Conservation (phyloP, 2,113 vertebrate species). For the Hirundichthys speculiger region DNA sequence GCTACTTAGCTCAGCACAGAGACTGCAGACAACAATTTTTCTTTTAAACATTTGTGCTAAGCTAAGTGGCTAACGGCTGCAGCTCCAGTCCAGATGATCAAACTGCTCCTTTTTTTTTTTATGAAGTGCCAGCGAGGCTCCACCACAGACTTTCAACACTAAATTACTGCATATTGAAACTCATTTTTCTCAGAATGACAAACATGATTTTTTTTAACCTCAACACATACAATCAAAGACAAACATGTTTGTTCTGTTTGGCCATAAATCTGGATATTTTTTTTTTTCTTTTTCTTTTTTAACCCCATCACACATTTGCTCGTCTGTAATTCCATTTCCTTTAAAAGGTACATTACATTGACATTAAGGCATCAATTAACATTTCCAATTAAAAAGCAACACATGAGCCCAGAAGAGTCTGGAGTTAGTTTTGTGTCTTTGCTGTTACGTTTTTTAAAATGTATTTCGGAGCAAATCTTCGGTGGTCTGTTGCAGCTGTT, state of each 20-base stretch:
- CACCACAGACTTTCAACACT: slow-evolving; percentile 43
- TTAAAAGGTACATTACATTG: slow-evolving; percentile 30
- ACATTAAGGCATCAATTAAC: slow-evolving; percentile 65
- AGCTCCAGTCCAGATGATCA: no score
- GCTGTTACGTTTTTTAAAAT: no score
- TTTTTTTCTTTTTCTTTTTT: background rate
- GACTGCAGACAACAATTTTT: no score
- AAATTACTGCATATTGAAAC: slow-evolving; percentile 76
- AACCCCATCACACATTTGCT: no score
- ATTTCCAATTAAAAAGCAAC: slow-evolving; percentile 19
- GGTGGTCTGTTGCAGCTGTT: no score
- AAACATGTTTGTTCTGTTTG: slow-evolving; percentile 44
- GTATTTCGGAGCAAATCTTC: no score
- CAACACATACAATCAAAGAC: slow-evolving; percentile 14
- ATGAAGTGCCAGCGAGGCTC: no score
- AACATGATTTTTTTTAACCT: slow-evolving; percentile 48
- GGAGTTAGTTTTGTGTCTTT: slow-evolving; percentile 6
- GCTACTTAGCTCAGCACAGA: no score
- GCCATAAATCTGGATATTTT: slow-evolving; percentile 19
- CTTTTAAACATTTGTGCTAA: no score
- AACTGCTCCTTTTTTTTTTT: no score
- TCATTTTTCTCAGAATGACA: slow-evolving; percentile 54
- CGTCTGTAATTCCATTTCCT: slow-evolving; percentile 35
- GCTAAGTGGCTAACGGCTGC: no score
- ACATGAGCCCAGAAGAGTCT: background rate